phyloP scores from a whole-genome alignment of 2,797 vertebrate genomes.

The Enteromius fasciolatus region DNA sequence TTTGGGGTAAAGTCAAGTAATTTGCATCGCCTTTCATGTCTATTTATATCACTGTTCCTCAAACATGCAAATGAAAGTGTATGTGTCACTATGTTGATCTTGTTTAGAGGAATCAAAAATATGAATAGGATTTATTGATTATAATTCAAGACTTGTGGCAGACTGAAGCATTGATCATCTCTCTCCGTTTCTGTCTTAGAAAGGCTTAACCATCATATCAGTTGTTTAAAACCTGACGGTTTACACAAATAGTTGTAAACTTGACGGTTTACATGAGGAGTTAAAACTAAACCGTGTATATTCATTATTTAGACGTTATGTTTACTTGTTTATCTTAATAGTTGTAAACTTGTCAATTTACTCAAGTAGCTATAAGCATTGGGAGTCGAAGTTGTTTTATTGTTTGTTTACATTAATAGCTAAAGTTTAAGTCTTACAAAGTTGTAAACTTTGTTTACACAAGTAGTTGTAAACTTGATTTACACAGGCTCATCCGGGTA shows the following conservation, averaged over 20 bases:
- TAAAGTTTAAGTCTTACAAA: background rate
- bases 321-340: background rate
- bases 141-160: background rate
- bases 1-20: slow-evolving; percentile 59
- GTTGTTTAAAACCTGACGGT: background rate
- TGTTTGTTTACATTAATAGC: background rate
- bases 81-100: background rate
- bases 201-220: background rate
- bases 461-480: no score
- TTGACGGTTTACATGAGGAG: background rate
- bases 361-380: background rate
- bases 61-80: slow-evolving; percentile 6
- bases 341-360: background rate
- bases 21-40: slow-evolving; percentile 36
- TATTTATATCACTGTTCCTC: slow-evolving; percentile 39
- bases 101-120: background rate
- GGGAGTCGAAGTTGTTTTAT: background rate
- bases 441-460: no score
- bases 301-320: background rate
- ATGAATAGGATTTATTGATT: background rate
- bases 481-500: no score
- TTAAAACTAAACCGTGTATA: background rate
- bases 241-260: background rate
- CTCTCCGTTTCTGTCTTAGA: background rate
- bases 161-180: background rate